Base-by-base conservation (phyloP, 2,888 invertebrate species). In the Carpatolechia fugitivella region DNA sequence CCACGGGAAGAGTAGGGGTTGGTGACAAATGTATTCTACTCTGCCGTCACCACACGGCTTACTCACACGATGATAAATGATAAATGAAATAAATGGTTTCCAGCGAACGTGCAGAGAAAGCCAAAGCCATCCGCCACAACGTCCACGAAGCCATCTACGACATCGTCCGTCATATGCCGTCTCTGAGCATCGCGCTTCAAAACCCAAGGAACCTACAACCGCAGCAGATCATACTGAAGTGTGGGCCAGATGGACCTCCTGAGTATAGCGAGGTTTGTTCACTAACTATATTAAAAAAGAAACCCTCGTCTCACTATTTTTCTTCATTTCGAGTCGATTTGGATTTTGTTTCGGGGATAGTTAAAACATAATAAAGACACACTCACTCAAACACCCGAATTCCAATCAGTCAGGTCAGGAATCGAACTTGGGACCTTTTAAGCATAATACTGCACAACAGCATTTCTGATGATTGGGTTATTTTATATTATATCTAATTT, bases 81-180 rank as follows among this genome's bases (percentile, higher is more conserved):
- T 16, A 1, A 40, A 4, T 13, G 8, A 8, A 20, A 4, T 8
- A 16, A 8, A 20, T 20, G 1, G 1, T 6, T 70, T 70, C 29
- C 81, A 95, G 95, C 60, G 96, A 96, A 74, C 90, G 93, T 33
- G 77, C 85, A 52, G 93, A 93, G 46, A 95, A 93, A 75, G 91
- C 93, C 11, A 78, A 85, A 0, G 92, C 93, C 71, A 96, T 96
- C 50, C 91, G 92, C 38, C 92, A 92, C 69, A 96, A 96, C 66
- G 90, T 95, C 1, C 94, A 95, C 72, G 96, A 96, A 69, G 93
- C 95, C 0, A 95, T 95, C 47, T 93, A 91, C 65, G 94, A 93
- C 59, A 87, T 95, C 29, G 87, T 93, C 0, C 82, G 80, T 31
- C 90, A 92, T 63, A 93, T 94, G 93, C 64, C 82, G 0, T 74